phyloP scores from a whole-genome alignment of 2,797 vertebrate species.

The Glossophaga mutica region DNA sequence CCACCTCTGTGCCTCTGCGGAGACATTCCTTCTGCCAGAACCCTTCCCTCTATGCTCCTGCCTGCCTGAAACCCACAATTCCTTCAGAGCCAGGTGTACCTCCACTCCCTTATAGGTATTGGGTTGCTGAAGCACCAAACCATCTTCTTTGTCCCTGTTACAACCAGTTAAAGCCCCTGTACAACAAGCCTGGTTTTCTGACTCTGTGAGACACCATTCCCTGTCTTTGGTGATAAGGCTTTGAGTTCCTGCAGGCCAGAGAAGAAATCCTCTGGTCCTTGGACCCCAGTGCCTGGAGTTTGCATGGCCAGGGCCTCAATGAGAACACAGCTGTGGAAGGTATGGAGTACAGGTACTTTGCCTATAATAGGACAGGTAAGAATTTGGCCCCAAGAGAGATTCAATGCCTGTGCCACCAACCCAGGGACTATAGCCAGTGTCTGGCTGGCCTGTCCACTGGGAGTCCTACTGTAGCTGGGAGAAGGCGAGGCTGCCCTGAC shows the following conservation, averaged over 20 bases:
- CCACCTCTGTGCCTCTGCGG: not conserved
- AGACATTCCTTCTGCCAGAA: not conserved
- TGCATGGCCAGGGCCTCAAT: not conserved
- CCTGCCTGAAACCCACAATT: not conserved
- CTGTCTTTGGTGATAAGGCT: not conserved
- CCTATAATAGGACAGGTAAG: not conserved
- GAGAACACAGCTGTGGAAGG: not conserved
- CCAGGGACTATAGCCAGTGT: not conserved
- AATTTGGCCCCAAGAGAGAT: not conserved
- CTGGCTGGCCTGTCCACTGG: not conserved
- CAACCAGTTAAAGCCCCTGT: not conserved
- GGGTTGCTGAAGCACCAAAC: not conserved
- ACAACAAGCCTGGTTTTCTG: not conserved
- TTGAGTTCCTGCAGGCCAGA: not conserved
- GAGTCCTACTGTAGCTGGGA: not conserved
- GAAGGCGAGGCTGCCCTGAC: not conserved
- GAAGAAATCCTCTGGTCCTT: accelerated
- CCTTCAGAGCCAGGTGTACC: accelerated
- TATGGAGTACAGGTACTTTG: not conserved
- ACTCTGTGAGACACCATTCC: accelerated
- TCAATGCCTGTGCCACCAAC: not conserved
- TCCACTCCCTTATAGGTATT: accelerated
- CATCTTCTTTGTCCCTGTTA: not conserved
- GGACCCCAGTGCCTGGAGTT: not conserved
- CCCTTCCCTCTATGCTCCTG: not conserved